Evolutionary conservation across 2,888 invertebrate genomes (phyloP).

Genomic region (Stenchaetothrips biformis): DNA sequence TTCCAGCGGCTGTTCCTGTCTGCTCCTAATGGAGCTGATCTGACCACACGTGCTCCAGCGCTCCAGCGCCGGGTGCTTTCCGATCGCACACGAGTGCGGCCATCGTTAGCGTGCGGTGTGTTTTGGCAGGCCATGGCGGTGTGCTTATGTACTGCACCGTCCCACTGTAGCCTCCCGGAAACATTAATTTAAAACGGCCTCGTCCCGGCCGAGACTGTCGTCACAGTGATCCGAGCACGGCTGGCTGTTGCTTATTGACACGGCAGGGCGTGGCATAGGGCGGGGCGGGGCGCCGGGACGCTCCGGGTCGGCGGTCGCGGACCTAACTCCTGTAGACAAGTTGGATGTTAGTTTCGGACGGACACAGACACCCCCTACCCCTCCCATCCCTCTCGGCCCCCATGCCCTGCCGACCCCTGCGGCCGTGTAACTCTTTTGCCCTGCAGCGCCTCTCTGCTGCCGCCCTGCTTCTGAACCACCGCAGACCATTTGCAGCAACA

Average conservation of each 20-base stretch:
- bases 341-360: slow-evolving; percentile 20
- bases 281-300: background rate
- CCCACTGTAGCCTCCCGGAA: no score
- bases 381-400: background rate
- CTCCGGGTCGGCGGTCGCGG: background rate
- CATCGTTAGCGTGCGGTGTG: no score
- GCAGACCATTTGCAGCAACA: no score
- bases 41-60: background rate
- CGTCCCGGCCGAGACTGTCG: background rate
- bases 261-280: background rate
- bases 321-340: slow-evolving; percentile 13
- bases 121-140: no score
- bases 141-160: no score
- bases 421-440: no score
- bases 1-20: background rate
- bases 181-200: no score
- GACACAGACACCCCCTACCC: background rate
- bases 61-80: no score
- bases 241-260: background rate
- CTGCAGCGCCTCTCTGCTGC: no score
- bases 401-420: no score
- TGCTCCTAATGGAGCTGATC: background rate
- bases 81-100: no score
- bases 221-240: background rate
- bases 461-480: no score